Evolutionary conservation across 2,797 vertebrate species (phyloP), one percentile per base, ranked within the genome.

Genomic region (Cirrhinus molitorella): DNA sequence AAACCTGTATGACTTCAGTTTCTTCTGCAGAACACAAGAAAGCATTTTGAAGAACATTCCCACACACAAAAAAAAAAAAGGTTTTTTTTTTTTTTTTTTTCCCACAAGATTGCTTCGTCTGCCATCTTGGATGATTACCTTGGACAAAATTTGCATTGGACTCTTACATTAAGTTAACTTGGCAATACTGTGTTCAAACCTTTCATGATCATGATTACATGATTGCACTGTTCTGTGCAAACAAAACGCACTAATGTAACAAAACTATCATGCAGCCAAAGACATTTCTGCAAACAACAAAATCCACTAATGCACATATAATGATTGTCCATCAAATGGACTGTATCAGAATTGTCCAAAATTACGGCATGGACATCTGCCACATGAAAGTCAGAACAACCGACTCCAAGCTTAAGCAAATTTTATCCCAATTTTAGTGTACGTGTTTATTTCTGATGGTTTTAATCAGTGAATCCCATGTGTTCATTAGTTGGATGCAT

Each of bases 381-480:
- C 68, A 75, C 57, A 16, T 45, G 67, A 80, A 34, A 71, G 67
- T 71, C 67, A 47, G 40, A 59, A 21, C 67, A 72, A 81, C 23
- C 47, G 34, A 2, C 79, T 85, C 80, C 59, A 65, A 65, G 67
- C 78, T 75, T 40, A 73, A 23, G 66, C 74, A 75, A 85, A 83
- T 70, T 63, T 82, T 71, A 37, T 80, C 81, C 31, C 67, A 68
- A 70, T 77, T 67, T 72, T 74, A 12, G n/a, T 55, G 8, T 83
- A 63, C 59, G 55, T 85, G 79, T 83, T 85, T 83, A 67, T 81
- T 82, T 85, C 16, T 53, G 76, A 78, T 73, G 70, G 61, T 81
- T 90, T 89, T 85, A 89, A 88, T 87, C 84, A 88, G 85, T 55
- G 19, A 70, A 74, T 73, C 53, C 83, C 84, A 83, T 86, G 81